Evolutionary conservation across 2,888 invertebrate species (phyloP).

Genomic region (Scaptomyza flava): DNA sequence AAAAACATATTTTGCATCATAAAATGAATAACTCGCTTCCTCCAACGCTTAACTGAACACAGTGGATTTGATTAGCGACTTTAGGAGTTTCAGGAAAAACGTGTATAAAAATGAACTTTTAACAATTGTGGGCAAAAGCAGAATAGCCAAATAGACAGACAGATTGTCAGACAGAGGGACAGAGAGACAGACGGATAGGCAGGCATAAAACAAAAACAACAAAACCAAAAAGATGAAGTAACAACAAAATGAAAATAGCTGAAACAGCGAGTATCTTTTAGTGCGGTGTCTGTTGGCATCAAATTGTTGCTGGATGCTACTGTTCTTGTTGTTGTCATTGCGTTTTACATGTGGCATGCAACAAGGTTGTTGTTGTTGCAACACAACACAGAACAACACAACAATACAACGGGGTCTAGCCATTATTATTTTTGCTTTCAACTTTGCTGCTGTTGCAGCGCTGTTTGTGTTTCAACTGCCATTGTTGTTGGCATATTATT

Average conservation of each 20-base stretch:
- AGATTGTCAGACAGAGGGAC: neutral
- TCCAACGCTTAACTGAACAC: no score
- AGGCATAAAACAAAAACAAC: neutral
- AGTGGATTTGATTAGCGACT: conserved; percentile 23
- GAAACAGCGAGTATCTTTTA: conserved; percentile 30
- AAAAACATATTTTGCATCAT: no score
- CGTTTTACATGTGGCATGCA: conserved; percentile 60
- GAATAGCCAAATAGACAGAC: neutral
- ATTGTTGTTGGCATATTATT: conserved; percentile 78
- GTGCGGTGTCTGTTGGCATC: conserved; percentile 35
- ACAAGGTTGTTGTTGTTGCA: conserved; percentile 38
- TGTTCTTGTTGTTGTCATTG: conserved; percentile 45
- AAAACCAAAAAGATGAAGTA: neutral
- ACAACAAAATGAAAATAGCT: conserved; percentile 42
- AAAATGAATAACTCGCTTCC: neutral
- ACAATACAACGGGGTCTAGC: conserved; percentile 56
- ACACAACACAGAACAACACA: conserved; percentile 28
- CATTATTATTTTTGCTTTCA: conserved; percentile 66
- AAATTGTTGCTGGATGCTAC: conserved; percentile 24
- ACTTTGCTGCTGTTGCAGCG: conserved; percentile 32
- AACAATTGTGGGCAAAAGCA: conserved; percentile 12
- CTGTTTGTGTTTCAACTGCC: conserved; percentile 63
- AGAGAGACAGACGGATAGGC: neutral
- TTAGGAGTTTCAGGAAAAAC: conserved; percentile 39
- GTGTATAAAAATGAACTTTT: conserved; percentile 55